Percentiles rank a stretch among this genome's conserved stretches.
Evolutionary conservation across 2,888 invertebrate genomes (phyloP).

Genomic region (Celastrina argiolus): DNA sequence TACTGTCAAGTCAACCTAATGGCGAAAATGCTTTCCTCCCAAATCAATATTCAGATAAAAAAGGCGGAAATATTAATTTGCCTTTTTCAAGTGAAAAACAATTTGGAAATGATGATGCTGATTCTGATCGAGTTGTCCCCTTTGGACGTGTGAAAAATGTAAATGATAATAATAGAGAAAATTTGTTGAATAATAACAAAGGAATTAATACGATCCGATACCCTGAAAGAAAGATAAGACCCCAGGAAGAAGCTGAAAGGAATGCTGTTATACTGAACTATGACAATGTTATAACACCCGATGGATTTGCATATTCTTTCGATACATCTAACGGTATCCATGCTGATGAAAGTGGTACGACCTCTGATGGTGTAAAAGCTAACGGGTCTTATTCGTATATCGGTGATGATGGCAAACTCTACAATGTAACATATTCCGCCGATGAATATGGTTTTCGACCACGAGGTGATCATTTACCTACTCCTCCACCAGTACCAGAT

Average conservation of each 20-base stretch:
- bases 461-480: slow-evolving; percentile 61
- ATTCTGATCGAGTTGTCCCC: not conserved
- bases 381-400: slow-evolving; percentile 59
- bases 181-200: not conserved
- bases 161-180: not conserved
- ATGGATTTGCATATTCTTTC: slow-evolving; percentile 54
- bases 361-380: slow-evolving; percentile 54
- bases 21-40: not conserved
- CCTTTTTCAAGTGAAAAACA: not conserved
- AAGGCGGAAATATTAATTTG: not conserved
- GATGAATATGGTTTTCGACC: slow-evolving; percentile 66
- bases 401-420: slow-evolving; percentile 63
- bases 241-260: slow-evolving; percentile 48
- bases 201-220: slow-evolving; percentile 9
- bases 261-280: slow-evolving; percentile 54
- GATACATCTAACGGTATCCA: slow-evolving; percentile 67
- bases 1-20: not conserved
- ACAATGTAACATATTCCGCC: slow-evolving; percentile 55
- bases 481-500: slow-evolving; percentile 61
- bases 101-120: not conserved
- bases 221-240: slow-evolving; percentile 39
- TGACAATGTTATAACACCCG: slow-evolving; percentile 48
- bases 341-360: slow-evolving; percentile 56
- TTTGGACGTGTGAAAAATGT: not conserved
- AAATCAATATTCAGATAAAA: not conserved